These are phyloP conservation scores for Laterallus jamaicensis DNA, from an alignment of 2,113 vertebrate species.

Conservation along the genomic window DNA sequence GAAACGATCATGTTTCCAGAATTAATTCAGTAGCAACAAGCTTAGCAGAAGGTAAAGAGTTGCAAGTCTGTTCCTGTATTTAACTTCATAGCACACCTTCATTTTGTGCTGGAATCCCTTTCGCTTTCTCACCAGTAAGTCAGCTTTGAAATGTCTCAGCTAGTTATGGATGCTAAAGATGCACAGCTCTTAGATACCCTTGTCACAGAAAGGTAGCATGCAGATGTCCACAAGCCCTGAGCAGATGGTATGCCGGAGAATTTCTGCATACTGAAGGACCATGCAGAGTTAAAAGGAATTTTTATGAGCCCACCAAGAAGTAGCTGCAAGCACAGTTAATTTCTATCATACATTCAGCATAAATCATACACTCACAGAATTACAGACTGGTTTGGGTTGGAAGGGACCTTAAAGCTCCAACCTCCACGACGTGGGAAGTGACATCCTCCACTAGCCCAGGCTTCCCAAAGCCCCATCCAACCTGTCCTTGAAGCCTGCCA, in stretches of 20 bases:
- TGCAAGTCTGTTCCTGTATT: not conserved
- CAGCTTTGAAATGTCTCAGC: not conserved
- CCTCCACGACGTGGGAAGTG: too few species aligned
- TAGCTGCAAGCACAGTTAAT: constrained; percentile 47
- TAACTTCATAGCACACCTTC: not conserved
- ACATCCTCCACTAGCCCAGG: too few species aligned
- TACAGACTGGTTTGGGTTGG: too few species aligned
- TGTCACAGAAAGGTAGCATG: constrained; percentile 32
- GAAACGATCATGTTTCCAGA: not conserved
- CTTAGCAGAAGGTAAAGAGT: not conserved
- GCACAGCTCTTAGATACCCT: not conserved
- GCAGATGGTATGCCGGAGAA: constrained; percentile 52
- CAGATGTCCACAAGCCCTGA: constrained; percentile 40
- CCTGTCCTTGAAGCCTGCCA: too few species aligned
- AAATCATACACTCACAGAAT: not conserved
- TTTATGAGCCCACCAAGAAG: constrained; percentile 56
- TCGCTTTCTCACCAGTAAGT: not conserved
- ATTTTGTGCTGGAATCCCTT: not conserved
- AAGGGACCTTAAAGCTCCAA: too few species aligned
- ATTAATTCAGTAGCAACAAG: constrained; percentile 9
- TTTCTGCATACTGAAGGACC: constrained; percentile 22
- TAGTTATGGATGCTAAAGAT: not conserved
- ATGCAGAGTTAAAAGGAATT: constrained; percentile 36
- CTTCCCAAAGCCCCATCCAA: too few species aligned
- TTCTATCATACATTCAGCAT: constrained; percentile 15